These are phyloP conservation scores for Crioceris asparagi DNA, from an alignment of 2,888 invertebrate species.

Conservation along the genomic window DNA sequence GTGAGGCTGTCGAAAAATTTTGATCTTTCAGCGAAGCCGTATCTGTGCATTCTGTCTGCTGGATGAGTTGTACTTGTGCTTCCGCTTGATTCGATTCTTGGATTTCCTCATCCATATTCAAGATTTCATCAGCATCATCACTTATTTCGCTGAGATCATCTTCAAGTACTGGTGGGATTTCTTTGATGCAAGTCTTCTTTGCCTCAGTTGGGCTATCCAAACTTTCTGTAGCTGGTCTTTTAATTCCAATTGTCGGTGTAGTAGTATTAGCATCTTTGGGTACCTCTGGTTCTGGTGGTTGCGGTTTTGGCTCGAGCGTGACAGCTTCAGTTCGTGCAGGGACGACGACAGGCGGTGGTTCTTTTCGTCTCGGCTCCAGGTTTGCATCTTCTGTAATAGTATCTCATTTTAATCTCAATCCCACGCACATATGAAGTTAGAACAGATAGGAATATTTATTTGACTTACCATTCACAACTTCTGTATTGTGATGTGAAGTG, in stretches of 20 bases:
- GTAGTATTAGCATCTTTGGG: conserved; percentile 2
- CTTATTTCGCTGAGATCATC: conserved; percentile 79
- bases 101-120: conserved; percentile 64
- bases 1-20: conserved; percentile 21
- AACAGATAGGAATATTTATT: neutral
- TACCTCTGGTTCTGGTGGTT: conserved; percentile 5
- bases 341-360: conserved; percentile 8
- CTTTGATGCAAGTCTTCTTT: too few species aligned
- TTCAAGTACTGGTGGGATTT: conserved; percentile 37
- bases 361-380: conserved; percentile 20
- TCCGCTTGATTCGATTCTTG: too few species aligned
- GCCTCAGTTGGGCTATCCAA: too few species aligned
- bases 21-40: conserved; percentile 28
- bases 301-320: too few species aligned
- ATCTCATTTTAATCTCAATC: too few species aligned
- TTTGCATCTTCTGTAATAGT: conserved; percentile 20
- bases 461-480: conserved; percentile 10
- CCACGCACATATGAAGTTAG: too few species aligned
- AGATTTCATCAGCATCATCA: conserved; percentile 79
- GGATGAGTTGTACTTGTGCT: too few species aligned
- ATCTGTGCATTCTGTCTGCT: too few species aligned
- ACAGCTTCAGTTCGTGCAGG: too few species aligned
- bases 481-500: conserved; percentile 31
- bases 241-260: neutral
- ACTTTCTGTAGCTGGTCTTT: neutral